These are phyloP conservation scores for Chrysoperla carnea DNA, from an alignment of 1,140 invertebrate species.

Conservation along the genomic window DNA sequence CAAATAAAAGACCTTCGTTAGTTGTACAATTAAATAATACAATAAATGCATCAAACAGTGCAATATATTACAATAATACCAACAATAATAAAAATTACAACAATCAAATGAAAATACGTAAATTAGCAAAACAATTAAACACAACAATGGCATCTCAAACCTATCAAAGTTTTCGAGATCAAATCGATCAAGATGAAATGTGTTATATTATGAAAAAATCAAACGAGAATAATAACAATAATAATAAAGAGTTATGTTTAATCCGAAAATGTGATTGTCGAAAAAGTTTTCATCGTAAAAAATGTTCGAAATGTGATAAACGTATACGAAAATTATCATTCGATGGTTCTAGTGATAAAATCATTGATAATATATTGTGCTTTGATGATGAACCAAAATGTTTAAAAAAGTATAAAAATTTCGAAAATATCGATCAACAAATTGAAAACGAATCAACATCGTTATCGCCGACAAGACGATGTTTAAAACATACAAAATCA, in stretches of 20 bases:
- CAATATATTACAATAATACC: constrained; percentile 1
- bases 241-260: too few species aligned
- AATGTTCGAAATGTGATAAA: neutral
- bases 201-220: neutral
- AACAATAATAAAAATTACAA: neutral
- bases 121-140: neutral
- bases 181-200: constrained; percentile 15
- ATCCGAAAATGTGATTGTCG: neutral
- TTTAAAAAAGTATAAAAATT: too few species aligned
- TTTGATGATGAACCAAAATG: too few species aligned
- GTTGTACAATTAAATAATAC: neutral
- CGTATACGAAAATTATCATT: too few species aligned
- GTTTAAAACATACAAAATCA: too few species aligned
- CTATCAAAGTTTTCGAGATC: constrained; percentile 21
- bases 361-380: too few species aligned
- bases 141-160: constrained; percentile 17
- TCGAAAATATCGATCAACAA: too few species aligned
- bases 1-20: constrained; percentile 17
- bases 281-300: neutral
- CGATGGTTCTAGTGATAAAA: too few species aligned
- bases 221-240: neutral
- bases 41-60: neutral
- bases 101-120: neutral
- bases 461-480: neutral
- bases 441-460: neutral